Evolutionary conservation across 2,888 invertebrate genomes (phyloP), one percentile per base, ranked within the genome.

Genomic region (Stenurella melanura): DNA sequence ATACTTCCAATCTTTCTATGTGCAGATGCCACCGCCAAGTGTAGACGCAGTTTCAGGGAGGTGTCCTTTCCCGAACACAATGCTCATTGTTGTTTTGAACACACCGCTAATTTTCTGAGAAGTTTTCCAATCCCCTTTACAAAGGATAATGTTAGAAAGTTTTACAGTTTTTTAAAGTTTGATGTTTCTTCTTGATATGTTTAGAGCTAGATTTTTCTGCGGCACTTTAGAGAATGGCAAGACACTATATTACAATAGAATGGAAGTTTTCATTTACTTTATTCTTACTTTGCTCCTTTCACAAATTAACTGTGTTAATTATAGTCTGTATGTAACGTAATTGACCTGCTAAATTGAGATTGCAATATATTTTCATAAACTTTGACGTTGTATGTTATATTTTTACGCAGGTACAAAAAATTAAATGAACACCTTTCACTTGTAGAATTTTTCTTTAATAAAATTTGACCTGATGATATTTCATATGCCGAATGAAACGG

Each of bases 51-150:
- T 50, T 50, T 50, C 5, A 34, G 12, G 34, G 38, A 63, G 63
- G 63, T 38, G 63, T 38, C 17, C 21, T 12, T 34, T 64, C 17
- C 5, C 64, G 21, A 64, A 30, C 38, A 63, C 63, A 64, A 19
- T 42, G 38, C 12, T 42, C 12, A 70, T 70, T 60, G 60, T 42
- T 42, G 60, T 18, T 42, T 42, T 26, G 21, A 38, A 50, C 60
- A 70, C 70, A 18, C 38, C n/a, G 11, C 38, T 70, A 60, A 60
- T 70, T 70, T 60, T 6, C 60, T 9, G 30, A 70, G 58, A 70
- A 70, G 42, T 70, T 70, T 60, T 70, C 70, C 70, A 70, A 70
- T 70, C 60, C 60, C 60, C 38, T 17, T 70, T 60, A 70, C 70
- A 70, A 34, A 60, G 18, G 26, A 19, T 60, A 38, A 34, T 70